These are phyloP conservation scores for Melinopterus prodromus DNA, from an alignment of 2,888 invertebrate genomes.

Conservation along the genomic window DNA sequence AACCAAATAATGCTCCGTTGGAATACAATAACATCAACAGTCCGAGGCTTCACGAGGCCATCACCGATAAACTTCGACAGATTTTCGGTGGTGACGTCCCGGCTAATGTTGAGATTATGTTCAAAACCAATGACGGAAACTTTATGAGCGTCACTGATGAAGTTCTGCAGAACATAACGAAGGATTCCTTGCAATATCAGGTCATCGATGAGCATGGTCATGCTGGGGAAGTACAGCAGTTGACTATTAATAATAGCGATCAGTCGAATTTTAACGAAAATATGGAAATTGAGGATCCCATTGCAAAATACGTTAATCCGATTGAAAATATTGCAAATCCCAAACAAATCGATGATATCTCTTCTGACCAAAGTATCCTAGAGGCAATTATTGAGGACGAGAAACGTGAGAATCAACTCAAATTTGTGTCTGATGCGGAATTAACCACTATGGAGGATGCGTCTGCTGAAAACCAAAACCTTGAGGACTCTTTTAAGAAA, in stretches of 20 bases:
- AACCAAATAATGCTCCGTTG: conserved; percentile 39
- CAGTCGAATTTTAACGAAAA: conserved; percentile 19
- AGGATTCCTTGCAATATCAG: conserved; percentile 55
- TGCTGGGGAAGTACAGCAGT: conserved; percentile 55
- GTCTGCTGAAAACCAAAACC: neutral
- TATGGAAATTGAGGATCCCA: conserved; percentile 33
- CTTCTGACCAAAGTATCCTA: conserved; percentile 34
- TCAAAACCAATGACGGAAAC: conserved; percentile 71
- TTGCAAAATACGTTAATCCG: conserved; percentile 38
- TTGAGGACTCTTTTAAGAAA: conserved; percentile 32
- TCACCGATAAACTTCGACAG: conserved; percentile 54
- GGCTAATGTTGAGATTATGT: conserved; percentile 65
- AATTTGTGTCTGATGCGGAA: conserved; percentile 26
- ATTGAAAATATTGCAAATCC: conserved; percentile 32
- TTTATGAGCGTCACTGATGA: conserved; percentile 72
- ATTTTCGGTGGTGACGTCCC: conserved; percentile 57
- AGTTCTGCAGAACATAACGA: conserved; percentile 61
- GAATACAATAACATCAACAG: conserved; percentile 39
- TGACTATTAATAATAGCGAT: conserved; percentile 41
- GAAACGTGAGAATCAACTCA: conserved; percentile 32
- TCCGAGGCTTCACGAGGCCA: conserved; percentile 34
- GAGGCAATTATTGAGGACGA: conserved; percentile 36
- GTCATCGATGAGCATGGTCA: conserved; percentile 57
- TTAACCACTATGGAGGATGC: conserved; percentile 23
- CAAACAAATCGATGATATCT: conserved; percentile 34